Percentiles rank a stretch among this genome's conserved stretches.
phyloP scores from a whole-genome alignment of 2,113 vertebrate species.

The Neogale vison region DNA sequence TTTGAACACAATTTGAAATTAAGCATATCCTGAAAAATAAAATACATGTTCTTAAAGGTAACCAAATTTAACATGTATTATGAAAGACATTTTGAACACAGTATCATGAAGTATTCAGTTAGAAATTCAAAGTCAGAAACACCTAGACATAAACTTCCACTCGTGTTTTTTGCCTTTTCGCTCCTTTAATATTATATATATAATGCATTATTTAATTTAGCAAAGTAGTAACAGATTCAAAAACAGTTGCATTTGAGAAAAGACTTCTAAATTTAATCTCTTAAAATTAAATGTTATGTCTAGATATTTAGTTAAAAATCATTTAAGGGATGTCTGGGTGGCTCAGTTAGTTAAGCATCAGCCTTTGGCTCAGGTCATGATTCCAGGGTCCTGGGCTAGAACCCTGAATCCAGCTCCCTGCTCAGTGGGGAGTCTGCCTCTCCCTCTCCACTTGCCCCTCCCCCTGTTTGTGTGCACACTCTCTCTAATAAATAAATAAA shows the following conservation, averaged over 20 bases:
- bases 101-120: not conserved
- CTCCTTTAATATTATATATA: not conserved
- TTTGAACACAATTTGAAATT: not conserved
- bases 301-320: not conserved
- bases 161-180: not conserved
- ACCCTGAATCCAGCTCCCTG: too few species aligned
- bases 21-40: not conserved
- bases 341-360: too few species aligned
- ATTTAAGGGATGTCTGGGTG: not conserved
- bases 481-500: too few species aligned
- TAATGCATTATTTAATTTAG: not conserved
- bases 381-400: too few species aligned
- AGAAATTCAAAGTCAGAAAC: conserved; percentile 28
- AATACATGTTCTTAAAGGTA: not conserved
- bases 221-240: not conserved
- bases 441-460: too few species aligned
- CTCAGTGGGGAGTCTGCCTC: too few species aligned
- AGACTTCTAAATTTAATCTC: not conserved
- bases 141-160: not conserved
- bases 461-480: too few species aligned
- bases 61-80: not conserved
- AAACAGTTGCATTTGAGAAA: too few species aligned
- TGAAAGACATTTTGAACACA: not conserved
- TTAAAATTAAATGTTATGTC: not conserved
- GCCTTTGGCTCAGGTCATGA: too few species aligned